Evolutionary conservation across 2,888 invertebrate species (phyloP), one percentile per base, ranked within the genome.

Genomic region (Aphodius sticticus): DNA sequence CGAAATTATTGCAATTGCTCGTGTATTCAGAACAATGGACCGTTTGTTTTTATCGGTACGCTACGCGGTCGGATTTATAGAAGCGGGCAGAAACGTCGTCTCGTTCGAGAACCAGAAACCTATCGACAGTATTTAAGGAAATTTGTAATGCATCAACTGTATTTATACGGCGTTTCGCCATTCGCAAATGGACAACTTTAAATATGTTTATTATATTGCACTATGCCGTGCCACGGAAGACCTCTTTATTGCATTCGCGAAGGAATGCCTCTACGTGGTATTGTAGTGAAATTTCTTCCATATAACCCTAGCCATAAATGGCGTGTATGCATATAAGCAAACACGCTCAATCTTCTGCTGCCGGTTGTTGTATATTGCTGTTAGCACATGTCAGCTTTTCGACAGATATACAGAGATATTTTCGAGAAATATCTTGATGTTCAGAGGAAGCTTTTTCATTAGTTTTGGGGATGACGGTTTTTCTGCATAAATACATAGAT

Each of bases 111-210:
- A 53, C 53, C 53, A 53, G 53, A 53, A 53, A 37, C 35, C 26
- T 74, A 74, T 74, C 74, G 74, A 74, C 74, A 74, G 74, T 74
- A 74, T 74, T 74, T 74, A 74, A 74, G 74, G 74, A 74, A 74
- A 74, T 74, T 74, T 74, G 74, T 74, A 74, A 74, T 74, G 37
- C 35, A 74, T 74, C 74, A 26, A 36, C 35, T 36, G 74, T 37
- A 74, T 74, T 74, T 37, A 37, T 74, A 74, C 37, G 74, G 35
- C 36, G 35, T 36, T 74, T 37, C 35, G 74, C 35, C 74, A 35
- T 35, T 74, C 35, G 53, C 53, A 12, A 53, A 53, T 26, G 26
- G 26, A 26, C 26, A 26, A 26, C 26, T 12, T 53, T 53, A 53
- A 53, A 53, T 53, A 53, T 53, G 53, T 53, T 53, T 53, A 53